Evolutionary conservation across 2,113 vertebrate species (phyloP).

Genomic region (Aviceda subcristata): DNA sequence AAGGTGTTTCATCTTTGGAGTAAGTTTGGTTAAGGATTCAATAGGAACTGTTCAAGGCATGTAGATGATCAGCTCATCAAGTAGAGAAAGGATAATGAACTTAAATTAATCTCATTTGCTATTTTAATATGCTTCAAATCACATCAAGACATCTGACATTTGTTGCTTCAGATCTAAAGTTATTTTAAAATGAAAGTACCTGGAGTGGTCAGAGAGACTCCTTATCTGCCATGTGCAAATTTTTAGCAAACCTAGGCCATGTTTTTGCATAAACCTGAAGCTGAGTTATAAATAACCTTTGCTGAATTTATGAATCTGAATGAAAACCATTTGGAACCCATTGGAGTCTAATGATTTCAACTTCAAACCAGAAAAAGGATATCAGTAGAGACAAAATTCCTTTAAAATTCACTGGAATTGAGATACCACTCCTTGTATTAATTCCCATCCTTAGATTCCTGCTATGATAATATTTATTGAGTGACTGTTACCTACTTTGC

Average conservation of each 20-base stretch:
- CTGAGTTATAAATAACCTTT: neutral
- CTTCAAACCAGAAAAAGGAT: neutral
- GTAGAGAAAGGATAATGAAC: neutral
- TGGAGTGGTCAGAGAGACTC: neutral
- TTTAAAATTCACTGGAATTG: neutral
- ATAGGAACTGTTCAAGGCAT: neutral
- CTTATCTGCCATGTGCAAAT: neutral
- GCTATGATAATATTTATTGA: neutral
- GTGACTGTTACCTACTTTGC: neutral
- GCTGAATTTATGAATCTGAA: neutral
- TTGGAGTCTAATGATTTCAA: neutral
- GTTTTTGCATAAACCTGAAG: neutral
- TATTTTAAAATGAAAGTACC: conserved; percentile 27
- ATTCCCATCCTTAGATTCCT: neutral
- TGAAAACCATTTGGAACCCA: neutral
- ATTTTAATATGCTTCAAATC: neutral
- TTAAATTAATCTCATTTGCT: neutral
- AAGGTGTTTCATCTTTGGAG: neutral
- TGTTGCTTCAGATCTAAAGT: neutral
- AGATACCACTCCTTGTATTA: neutral
- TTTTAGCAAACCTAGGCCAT: neutral
- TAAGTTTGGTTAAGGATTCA: neutral
- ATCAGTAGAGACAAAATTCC: neutral
- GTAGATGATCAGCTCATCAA: neutral
- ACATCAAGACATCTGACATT: neutral